A percentile compares a stretch with the other conserved stretches of the same genome.
phyloP scores from a whole-genome alignment of 53 echinoderm and acorn worm species.

The Temnopleurus reevesii region DNA sequence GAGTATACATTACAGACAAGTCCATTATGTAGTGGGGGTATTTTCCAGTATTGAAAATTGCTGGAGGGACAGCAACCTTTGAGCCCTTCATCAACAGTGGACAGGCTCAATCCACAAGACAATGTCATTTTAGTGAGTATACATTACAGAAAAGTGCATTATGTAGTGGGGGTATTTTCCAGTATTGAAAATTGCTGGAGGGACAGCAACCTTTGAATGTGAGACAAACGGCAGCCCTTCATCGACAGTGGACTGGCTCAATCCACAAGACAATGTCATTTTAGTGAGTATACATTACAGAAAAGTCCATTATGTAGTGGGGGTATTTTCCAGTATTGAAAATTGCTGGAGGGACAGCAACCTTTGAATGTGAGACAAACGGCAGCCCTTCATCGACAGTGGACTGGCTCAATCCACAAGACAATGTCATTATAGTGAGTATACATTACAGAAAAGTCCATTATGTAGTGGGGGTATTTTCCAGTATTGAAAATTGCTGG shows the following conservation, averaged over 20 bases:
- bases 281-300: conserved; percentile 68
- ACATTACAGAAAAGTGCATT: too few species aligned
- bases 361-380: conserved; percentile 70
- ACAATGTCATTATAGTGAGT: conserved; percentile 70
- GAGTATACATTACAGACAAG: background rate
- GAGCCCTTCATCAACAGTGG: conserved; percentile 72
- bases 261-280: conserved; percentile 62
- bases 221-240: conserved; percentile 73
- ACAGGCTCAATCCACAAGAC: conserved; percentile 67
- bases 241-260: conserved; percentile 76
- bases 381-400: conserved; percentile 76
- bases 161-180: too few species aligned
- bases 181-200: too few species aligned
- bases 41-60: too few species aligned
- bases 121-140: conserved; percentile 71
- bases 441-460: too few species aligned
- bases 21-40: too few species aligned
- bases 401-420: conserved; percentile 69
- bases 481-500: too few species aligned
- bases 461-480: too few species aligned
- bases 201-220: conserved; percentile 69
- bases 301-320: too few species aligned
- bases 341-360: conserved; percentile 72
- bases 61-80: conserved; percentile 71
- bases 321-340: too few species aligned